These are phyloP conservation scores for Allygus modestus DNA, from an alignment of 2,888 invertebrate genomes.

Conservation along the genomic window DNA sequence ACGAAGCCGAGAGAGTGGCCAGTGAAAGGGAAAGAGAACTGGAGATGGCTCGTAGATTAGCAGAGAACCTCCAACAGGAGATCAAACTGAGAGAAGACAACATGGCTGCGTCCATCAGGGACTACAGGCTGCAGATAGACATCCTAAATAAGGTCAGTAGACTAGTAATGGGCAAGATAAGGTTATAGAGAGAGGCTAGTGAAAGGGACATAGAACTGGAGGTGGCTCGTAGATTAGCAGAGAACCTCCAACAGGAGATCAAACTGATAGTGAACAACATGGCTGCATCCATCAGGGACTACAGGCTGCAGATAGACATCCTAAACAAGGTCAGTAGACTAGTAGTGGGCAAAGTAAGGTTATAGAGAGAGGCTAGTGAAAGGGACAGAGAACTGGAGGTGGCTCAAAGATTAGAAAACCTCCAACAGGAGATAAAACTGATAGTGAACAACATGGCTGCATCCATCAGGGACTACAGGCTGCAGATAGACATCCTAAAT, in stretches of 20 bases:
- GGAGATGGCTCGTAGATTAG: background rate
- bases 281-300: conserved; percentile 14
- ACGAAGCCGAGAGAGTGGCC: background rate
- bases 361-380: background rate
- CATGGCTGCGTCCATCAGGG: background rate
- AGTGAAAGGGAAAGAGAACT: background rate
- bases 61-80: conserved; percentile 16
- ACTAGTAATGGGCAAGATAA: too few relatives aligned
- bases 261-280: conserved; percentile 16
- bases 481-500: conserved; percentile 46
- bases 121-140: conserved; percentile 45
- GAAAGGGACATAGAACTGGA: background rate
- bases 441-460: conserved; percentile 4
- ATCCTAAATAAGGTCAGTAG: conserved; percentile 35
- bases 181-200: background rate
- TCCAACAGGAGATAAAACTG: conserved; percentile 34
- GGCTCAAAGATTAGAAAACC: background rate
- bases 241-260: conserved; percentile 16
- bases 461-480: conserved; percentile 10
- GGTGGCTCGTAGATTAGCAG: background rate
- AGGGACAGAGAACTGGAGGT: background rate
- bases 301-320: conserved; percentile 41
- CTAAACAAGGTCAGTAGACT: conserved; percentile 33
- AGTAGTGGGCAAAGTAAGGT: too few relatives aligned
- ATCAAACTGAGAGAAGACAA: conserved; percentile 25